Percentiles rank a stretch among this genome's conserved stretches.
Conservation (phyloP, 2,113 vertebrate species). For the Campylomormyrus tamandua region DNA sequence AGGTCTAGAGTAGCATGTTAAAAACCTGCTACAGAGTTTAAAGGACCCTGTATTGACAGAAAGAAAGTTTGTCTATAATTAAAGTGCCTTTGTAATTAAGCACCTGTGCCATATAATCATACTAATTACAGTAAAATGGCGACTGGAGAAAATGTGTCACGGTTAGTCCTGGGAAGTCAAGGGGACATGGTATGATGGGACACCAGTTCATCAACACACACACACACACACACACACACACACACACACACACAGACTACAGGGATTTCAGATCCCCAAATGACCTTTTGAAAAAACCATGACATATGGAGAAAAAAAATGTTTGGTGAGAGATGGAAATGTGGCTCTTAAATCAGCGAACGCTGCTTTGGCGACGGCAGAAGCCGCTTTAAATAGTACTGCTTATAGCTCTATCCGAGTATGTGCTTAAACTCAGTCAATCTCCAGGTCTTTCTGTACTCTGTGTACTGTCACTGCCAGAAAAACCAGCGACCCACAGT, state of each 20-base stretch:
- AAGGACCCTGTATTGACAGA: neutral
- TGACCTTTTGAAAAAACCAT: neutral
- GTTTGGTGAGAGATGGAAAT: neutral
- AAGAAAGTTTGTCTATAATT: neutral
- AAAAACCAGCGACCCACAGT: neutral
- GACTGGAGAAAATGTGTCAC: neutral
- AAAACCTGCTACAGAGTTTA: neutral
- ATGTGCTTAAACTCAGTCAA: neutral
- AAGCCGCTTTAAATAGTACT: neutral
- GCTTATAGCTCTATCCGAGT: neutral
- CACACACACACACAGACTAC: constrained; percentile 1
- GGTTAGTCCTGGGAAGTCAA: neutral
- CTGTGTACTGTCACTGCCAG: neutral
- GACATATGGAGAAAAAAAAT: neutral
- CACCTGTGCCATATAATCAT: neutral
- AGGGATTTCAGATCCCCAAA: constrained; percentile 25
- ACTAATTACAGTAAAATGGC: neutral
- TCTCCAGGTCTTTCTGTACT: neutral
- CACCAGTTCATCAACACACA: neutral
- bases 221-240: neutral
- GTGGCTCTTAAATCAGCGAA: neutral
- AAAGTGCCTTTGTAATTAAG: neutral
- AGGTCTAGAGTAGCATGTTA: neutral
- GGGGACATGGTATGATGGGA: neutral
- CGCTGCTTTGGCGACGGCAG: neutral